Evolutionary conservation across 2,113 vertebrate genomes (phyloP).

Genomic region (Cyprinodon variegatus): DNA sequence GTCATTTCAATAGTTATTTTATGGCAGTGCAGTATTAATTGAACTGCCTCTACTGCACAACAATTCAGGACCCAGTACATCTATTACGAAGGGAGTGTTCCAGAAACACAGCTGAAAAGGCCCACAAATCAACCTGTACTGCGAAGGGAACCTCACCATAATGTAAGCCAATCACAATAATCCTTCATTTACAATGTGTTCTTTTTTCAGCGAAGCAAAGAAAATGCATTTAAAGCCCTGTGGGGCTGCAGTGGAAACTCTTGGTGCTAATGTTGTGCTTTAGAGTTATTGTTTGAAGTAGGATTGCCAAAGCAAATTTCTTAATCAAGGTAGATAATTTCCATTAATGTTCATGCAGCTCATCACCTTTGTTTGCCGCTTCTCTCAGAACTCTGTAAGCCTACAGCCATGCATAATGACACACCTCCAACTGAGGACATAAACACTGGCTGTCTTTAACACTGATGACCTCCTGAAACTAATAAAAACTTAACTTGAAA

Average conservation of each 20-base stretch:
- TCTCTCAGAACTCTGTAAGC: not conserved
- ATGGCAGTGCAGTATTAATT: slow-evolving; percentile 77
- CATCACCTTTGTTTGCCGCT: not conserved
- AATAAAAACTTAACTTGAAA: no score
- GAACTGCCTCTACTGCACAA: slow-evolving; percentile 73
- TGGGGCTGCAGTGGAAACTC: slow-evolving; percentile 35
- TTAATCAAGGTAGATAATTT: not conserved
- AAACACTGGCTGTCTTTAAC: not conserved
- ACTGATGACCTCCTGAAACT: no score
- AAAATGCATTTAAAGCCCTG: slow-evolving; percentile 61
- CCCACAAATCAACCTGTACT: slow-evolving; percentile 75
- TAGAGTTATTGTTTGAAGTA: not conserved
- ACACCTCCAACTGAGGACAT: no score
- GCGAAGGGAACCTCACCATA: slow-evolving; percentile 71
- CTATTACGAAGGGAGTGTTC: slow-evolving; percentile 67
- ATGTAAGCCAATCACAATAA: slow-evolving; percentile 72
- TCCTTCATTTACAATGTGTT: slow-evolving; percentile 73
- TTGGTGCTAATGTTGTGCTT: slow-evolving; percentile 11
- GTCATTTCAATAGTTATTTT: slow-evolving; percentile 79
- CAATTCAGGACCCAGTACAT: slow-evolving; percentile 74
- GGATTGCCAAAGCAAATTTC: not conserved
- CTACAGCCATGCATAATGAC: not conserved
- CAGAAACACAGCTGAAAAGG: slow-evolving; percentile 54
- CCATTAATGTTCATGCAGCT: not conserved
- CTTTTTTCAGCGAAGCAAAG: slow-evolving; percentile 64